Conservation (phyloP, 2,797 vertebrate genomes). For the Cercopithecus diana region DNA sequence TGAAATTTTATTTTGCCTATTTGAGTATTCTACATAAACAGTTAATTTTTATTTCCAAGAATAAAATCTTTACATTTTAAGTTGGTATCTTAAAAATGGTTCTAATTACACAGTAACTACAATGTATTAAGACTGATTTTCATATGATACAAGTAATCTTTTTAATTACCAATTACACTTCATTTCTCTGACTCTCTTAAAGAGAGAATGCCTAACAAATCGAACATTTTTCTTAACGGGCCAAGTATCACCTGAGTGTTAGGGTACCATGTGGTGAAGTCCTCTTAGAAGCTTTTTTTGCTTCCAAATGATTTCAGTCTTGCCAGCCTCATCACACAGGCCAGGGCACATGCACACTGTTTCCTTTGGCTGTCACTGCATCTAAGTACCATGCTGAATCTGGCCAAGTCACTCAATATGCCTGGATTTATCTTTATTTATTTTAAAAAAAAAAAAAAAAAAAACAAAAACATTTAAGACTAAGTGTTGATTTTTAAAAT, state of each 20-base stretch:
- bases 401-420: background rate
- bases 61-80: conserved; percentile 34
- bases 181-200: background rate
- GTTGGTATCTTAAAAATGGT: background rate
- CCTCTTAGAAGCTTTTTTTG: background rate
- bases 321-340: background rate
- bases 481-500: background rate
- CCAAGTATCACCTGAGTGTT: background rate
- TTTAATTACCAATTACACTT: conserved; percentile 11
- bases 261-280: background rate
- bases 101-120: background rate
- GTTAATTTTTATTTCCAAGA: background rate
- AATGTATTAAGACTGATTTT: background rate
- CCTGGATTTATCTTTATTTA: background rate
- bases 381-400: background rate
- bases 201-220: background rate
- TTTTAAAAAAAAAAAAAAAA: background rate
- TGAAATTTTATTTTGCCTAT: background rate
- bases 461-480: background rate
- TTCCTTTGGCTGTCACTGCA: background rate
- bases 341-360: background rate
- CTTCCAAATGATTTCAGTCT: background rate
- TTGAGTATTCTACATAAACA: background rate
- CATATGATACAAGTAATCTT: background rate
- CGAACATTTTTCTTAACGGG: background rate